These are phyloP conservation scores for Peromyscus melanophrys DNA, from an alignment of 2,797 vertebrate genomes.

Conservation along the genomic window DNA sequence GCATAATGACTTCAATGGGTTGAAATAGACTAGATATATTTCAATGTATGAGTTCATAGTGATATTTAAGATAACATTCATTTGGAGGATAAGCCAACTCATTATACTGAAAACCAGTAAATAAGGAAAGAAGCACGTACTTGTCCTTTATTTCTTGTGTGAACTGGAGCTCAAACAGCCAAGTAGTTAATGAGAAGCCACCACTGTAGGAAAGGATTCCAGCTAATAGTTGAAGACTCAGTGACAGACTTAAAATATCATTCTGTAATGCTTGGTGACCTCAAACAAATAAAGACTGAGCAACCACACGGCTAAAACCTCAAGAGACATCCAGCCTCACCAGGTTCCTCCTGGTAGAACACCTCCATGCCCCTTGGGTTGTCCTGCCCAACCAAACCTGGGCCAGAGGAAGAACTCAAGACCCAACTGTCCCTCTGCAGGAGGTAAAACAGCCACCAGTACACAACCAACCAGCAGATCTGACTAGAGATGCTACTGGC, in stretches of 20 bases:
- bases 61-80: conserved; percentile 31
- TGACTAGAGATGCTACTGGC: background rate
- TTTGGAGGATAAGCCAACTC: conserved; percentile 31
- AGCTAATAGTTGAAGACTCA: conserved; percentile 33
- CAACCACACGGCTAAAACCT: background rate
- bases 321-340: background rate
- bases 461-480: background rate
- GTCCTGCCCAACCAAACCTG: background rate
- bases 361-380: background rate
- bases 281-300: background rate
- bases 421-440: background rate
- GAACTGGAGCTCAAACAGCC: conserved; percentile 37
- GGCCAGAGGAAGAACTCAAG: background rate
- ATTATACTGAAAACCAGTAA: conserved; percentile 53
- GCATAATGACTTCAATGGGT: background rate
- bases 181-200: conserved; percentile 43
- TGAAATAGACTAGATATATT: background rate
- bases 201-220: background rate
- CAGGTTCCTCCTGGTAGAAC: background rate
- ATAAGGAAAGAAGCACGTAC: conserved; percentile 12
- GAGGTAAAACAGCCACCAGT: background rate
- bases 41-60: conserved; percentile 12
- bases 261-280: background rate
- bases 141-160: conserved; percentile 46
- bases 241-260: conserved; percentile 30